Evolutionary conservation across 2,888 invertebrate species (phyloP).

Genomic region (Dasypogon diadema): DNA sequence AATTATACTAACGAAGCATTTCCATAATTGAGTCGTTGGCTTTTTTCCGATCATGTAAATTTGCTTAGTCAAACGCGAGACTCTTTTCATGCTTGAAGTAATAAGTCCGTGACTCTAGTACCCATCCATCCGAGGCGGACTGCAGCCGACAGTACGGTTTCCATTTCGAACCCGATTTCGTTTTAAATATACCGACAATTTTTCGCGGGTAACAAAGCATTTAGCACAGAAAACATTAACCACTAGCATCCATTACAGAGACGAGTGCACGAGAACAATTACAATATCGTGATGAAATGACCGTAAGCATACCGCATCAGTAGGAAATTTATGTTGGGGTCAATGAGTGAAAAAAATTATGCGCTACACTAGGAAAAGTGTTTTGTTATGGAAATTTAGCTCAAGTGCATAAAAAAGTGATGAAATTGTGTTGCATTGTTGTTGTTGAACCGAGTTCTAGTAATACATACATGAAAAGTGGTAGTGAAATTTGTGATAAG

Average conservation of each 20-base stretch:
- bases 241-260: slow-evolving; percentile 26
- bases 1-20: not conserved
- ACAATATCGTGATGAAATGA: slow-evolving; percentile 1
- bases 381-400: not conserved
- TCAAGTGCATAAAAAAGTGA: slow-evolving; percentile 3
- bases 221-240: not conserved
- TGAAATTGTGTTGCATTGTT: not conserved
- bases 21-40: slow-evolving; percentile 5
- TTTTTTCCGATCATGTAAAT: not conserved
- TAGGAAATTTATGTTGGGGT: not conserved
- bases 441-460: not conserved
- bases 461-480: slow-evolving; percentile 30
- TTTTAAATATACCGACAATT: not conserved
- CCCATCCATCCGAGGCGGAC: not conserved
- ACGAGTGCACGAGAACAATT: slow-evolving; percentile 33
- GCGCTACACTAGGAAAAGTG: too few species aligned
- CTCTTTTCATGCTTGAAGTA: not conserved
- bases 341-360: not conserved
- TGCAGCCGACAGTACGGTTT: not conserved
- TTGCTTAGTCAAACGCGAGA: slow-evolving; percentile 8
- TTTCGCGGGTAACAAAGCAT: slow-evolving; percentile 14
- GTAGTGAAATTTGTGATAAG: not conserved
- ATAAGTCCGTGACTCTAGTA: slow-evolving; percentile 8
- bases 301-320: too few species aligned
- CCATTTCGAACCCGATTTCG: not conserved